These are phyloP conservation scores for Papilio machaon DNA, from an alignment of 1,140 invertebrate genomes.

Conservation along the genomic window DNA sequence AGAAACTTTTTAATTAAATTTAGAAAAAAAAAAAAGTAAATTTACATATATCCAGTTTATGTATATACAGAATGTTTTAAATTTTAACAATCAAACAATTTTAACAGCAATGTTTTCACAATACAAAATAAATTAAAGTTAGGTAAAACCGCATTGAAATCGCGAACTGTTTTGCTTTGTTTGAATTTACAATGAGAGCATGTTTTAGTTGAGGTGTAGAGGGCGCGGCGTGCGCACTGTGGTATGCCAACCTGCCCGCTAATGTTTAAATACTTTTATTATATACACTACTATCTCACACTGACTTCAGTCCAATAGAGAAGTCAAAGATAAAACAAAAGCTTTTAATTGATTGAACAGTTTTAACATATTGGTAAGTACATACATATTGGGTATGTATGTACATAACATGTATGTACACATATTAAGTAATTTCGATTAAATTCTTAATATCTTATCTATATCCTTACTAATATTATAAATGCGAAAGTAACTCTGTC, in stretches of 20 bases:
- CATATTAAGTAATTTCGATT: too few relatives aligned
- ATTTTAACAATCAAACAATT: not conserved
- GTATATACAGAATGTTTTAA: not conserved
- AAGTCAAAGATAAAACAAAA: not conserved
- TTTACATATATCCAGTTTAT: too few relatives aligned
- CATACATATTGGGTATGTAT: too few relatives aligned
- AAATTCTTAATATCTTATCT: too few relatives aligned
- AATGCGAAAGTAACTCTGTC: too few relatives aligned
- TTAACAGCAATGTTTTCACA: not conserved
- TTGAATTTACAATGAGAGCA: not conserved
- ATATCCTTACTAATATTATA: too few relatives aligned
- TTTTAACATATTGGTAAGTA: too few relatives aligned
- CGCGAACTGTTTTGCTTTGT: conserved; percentile 10
- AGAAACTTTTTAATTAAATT: too few relatives aligned
- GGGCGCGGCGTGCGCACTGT: not conserved
- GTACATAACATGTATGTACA: too few relatives aligned
- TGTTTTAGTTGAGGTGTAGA: not conserved
- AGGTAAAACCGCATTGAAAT: conserved; percentile 11
- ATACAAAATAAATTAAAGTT: not conserved
- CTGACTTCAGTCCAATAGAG: not conserved
- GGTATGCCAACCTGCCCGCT: not conserved
- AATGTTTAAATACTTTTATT: conserved; percentile 8
- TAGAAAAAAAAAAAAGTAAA: too few relatives aligned
- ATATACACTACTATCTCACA: not conserved
- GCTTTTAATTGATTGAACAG: not conserved